Base-by-base conservation (phyloP, 2,113 vertebrate genomes). In the Eptesicus fuscus region DNA sequence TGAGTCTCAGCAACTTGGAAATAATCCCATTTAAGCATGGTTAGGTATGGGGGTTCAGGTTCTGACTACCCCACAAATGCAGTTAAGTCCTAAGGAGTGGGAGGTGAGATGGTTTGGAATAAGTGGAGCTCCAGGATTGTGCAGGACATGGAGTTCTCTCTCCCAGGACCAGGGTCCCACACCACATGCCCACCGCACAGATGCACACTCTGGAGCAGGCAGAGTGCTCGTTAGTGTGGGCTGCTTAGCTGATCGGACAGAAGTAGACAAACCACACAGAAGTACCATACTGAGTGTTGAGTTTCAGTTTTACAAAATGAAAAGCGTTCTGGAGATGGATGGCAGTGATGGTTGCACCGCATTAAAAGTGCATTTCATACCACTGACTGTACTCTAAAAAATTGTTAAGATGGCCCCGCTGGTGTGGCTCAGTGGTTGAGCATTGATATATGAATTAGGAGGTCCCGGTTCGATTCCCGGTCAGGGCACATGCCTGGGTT, bases 201-300 rank as follows among this genome's bases (percentile, higher is more conserved):
- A 37, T 10, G 32, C 2, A 30, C 9, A 18, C 7, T 28, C 16
- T n/a, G 9, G 42, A 53, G 61, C 61, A 37, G 7, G 61, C 42
- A 84, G 70, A 28, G 44, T 6, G 16, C n/a, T 63, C 3, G 1
- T 4, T 49, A 9, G 5, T 89, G 25, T 30, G 20, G 16, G 44
- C 90, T 12, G 42, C 44, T 82, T 49, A 7, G 35, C 9, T 51
- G 76, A 40, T 8, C 18, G 44, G 30, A 51, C 1, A 28, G 23
- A 79, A 30, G 14, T 12, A 83, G 53, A 49, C 13, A 42, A 71
- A 28, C 16, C 40, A 9, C n/a, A 70, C 5, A 65, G 42, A 18
- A 65, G 17, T 14, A 53, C 44, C 0, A 0, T 69, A 9, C 4
- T 9, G 18, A 28, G 5, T 18, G 30, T 4, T 20, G 82, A 42